Base-by-base conservation (phyloP, 2,113 vertebrate species). In the Eudyptes chrysolophus region DNA sequence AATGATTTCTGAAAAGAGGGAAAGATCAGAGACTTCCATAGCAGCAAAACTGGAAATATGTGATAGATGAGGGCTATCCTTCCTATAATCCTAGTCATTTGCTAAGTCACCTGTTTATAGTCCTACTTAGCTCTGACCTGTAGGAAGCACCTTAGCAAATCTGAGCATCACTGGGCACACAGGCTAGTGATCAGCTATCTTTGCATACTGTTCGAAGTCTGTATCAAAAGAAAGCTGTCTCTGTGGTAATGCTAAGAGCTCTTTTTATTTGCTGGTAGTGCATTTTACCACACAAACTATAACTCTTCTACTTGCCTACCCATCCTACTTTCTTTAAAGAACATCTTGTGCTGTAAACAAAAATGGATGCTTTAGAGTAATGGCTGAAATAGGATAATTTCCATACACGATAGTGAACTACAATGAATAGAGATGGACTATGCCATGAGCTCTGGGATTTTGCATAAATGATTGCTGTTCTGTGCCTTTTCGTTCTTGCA, bases 361-460 rank as follows among this genome's bases (percentile, higher is more conserved):
- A 92, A 92, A 61, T 2, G 76, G 54, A 21, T 69, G 57, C 38
- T 92, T 93, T 57, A 88, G 16, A 40, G 34, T 30, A 26, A 61
- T 79, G 34, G 66, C 36, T 88, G 52, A 69, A 86, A 76, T 27
- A 19, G 8, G 14, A 4, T 49, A 5, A 19, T 69, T 80, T 72
- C 65, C 3, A 0, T 68, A 32, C 7, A 0, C 40, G 51, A 25
- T 30, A 46, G n/a, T 6, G 22, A 42, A n/a, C 38, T 79, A 7
- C 48, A 16, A 2, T 65, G 49, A 72, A 80, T 15, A 48, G 24
- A 72, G 36, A 30, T 36, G 38, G 20, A 13, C 19, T 61, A 4
- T 29, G 40, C 58, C 46, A 27, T 30, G 30, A 88, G 40, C 66
- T 61, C 32, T 84, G 79, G 30, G 16, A 11, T 76, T 92, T 11